Conservation (phyloP, 1,140 invertebrate genomes). For the Macrobrachium rosenbergii region DNA sequence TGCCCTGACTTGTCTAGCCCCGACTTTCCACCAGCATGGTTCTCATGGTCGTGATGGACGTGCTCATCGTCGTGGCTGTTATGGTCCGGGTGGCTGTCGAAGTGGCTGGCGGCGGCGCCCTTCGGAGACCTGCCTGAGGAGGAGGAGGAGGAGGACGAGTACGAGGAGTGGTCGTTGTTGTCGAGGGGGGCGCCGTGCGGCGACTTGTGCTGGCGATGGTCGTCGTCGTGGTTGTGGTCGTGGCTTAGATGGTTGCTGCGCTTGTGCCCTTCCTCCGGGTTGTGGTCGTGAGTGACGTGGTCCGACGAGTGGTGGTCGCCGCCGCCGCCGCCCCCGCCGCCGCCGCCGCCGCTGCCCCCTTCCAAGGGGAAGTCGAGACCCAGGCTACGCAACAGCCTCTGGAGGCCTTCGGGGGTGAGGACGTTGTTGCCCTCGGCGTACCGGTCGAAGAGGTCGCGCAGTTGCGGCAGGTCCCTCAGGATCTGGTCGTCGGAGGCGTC, state of each 20-base stretch:
- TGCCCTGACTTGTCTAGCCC: neutral
- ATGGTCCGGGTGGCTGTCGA: neutral
- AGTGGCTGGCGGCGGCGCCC: neutral
- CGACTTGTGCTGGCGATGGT: neutral
- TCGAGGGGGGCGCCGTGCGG: neutral
- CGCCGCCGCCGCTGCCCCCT: too few species aligned
- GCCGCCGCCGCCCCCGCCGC: too few species aligned
- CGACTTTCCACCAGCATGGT: neutral
- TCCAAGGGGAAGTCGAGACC: neutral
- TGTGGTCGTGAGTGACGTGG: constrained; percentile 39
- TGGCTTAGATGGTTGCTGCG: constrained; percentile 2
- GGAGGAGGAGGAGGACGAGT: neutral
- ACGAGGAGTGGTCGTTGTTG: neutral
- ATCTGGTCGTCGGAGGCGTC: constrained; percentile 19
- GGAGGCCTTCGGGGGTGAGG: constrained; percentile 33
- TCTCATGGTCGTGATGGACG: constrained; percentile 10
- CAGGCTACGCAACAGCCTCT: neutral
- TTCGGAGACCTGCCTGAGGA: neutral
- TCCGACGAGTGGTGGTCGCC: constrained; percentile 13
- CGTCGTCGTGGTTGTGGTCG: constrained; percentile 32
- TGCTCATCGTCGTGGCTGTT: neutral
- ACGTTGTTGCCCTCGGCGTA: constrained; percentile 14
- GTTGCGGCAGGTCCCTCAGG: constrained; percentile 5
- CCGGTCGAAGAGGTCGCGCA: constrained; percentile 12
- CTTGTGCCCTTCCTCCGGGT: constrained; percentile 8